Conservation (phyloP, 1,140 invertebrate genomes). For the Rhyzopertha dominica region DNA sequence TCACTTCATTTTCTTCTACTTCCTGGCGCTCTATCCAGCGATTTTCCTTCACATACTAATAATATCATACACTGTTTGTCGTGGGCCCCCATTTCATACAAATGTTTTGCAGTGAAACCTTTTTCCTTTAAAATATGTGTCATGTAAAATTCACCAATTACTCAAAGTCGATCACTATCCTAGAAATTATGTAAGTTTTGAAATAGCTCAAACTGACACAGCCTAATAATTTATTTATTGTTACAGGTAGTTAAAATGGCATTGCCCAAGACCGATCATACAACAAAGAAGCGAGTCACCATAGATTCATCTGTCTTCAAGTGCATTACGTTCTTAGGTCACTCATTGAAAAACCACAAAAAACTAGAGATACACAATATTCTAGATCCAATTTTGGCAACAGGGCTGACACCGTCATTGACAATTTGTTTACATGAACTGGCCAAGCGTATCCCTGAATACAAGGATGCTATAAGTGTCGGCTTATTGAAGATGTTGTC, state of each 20-base stretch:
- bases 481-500: conserved; percentile 83
- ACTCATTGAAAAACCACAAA: conserved; percentile 71
- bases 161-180: too few relatives aligned
- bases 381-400: conserved; percentile 87
- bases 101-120: too few relatives aligned
- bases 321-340: conserved; percentile 88
- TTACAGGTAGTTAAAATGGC: conserved; percentile 74
- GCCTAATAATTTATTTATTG: too few relatives aligned
- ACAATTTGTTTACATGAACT: conserved; percentile 88
- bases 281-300: conserved; percentile 62
- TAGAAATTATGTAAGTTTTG: too few relatives aligned
- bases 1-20: too few relatives aligned
- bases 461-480: conserved; percentile 89
- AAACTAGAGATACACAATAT: conserved; percentile 73
- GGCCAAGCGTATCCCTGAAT: conserved; percentile 77
- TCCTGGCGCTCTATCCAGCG: too few relatives aligned
- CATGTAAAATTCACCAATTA: too few relatives aligned
- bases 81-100: too few relatives aligned
- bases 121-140: too few relatives aligned
- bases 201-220: too few relatives aligned
- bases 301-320: conserved; percentile 90
- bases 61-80: too few relatives aligned
- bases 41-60: too few relatives aligned
- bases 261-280: conserved; percentile 73
- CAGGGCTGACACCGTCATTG: conserved; percentile 82